phyloP scores from a whole-genome alignment of 2,888 invertebrate genomes.

The Agonopterix heracliana region DNA sequence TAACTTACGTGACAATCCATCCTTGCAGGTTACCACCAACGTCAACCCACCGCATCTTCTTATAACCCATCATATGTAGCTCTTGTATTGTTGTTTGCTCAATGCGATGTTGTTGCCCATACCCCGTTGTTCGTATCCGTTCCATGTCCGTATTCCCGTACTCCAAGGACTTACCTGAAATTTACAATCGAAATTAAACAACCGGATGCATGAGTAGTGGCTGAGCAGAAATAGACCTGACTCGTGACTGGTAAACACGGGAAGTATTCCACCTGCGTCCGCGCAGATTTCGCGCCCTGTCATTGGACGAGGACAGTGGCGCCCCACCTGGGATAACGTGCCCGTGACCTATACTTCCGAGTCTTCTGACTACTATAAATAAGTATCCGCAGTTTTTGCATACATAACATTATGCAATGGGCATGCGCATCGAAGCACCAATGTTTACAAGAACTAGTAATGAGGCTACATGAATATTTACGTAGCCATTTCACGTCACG shows the following conservation, averaged over 20 bases:
- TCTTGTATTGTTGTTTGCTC: too few species aligned
- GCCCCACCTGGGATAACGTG: conserved; percentile 26
- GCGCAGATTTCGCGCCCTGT: conserved; percentile 12
- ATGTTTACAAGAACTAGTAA: conserved; percentile 10
- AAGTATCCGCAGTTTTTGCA: conserved; percentile 16
- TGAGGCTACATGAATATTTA: conserved; percentile 15
- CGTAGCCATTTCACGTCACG: conserved; percentile 13
- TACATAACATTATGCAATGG: conserved; percentile 16
- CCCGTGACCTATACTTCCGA: conserved; percentile 27
- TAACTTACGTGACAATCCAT: too few species aligned
- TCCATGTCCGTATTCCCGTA: too few species aligned
- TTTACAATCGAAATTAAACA: conserved; percentile 28
- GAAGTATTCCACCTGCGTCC: conserved; percentile 15
- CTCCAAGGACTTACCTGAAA: conserved; percentile 57
- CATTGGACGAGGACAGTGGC: conserved; percentile 29
- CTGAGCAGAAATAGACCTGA: conserved; percentile 7
- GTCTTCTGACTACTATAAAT: conserved; percentile 21
- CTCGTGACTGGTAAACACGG: conserved; percentile 16
- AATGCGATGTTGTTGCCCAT: too few species aligned
- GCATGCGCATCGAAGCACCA: conserved; percentile 2
- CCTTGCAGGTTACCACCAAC: too few species aligned
- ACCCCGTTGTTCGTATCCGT: too few species aligned
- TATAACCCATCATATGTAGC: too few species aligned
- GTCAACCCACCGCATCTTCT: too few species aligned
- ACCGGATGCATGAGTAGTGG: conserved; percentile 4